Evolutionary conservation across 2,797 vertebrate genomes (phyloP), one percentile per base, ranked within the genome.

Genomic region (Garrulus glandarius): DNA sequence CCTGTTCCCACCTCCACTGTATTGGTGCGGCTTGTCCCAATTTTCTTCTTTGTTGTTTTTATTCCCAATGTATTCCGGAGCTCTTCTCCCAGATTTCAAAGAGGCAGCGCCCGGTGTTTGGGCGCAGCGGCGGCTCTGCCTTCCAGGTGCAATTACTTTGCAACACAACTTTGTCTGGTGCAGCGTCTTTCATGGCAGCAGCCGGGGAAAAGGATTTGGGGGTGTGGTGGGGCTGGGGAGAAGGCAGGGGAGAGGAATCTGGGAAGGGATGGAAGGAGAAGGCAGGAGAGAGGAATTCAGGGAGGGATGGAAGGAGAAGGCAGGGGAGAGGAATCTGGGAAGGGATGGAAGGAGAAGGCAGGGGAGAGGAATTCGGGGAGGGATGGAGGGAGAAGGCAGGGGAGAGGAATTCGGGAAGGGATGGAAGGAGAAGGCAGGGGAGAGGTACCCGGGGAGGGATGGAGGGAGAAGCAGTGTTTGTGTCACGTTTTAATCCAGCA

Each of bases 91-190:
- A 22, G 11, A 92, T 95, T 95, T 97, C 94, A 95, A 94, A 97
- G 95, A 84, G 56, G 83, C 87, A 53, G 93, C 9, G 4, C 76
- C 44, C 34, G 19, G 75, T 65, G 89, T 65, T 95, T 26, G 85
- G 95, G 89, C 26, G 7, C 81, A 13, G 94, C 13, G 2, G 55
- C 14, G 13, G 82, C 87, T 95, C 55, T 96, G 95, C 97, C 96
- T 97, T 92, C 80, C 87, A 71, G 97, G 78, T 95, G 61, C 95
- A 97, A 97, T 97, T 97, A 97, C 94, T 94, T 81, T 49, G 95
- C 96, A 94, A 95, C 93, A 94, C 95, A 96, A 84, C 95, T 96
- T 93, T 46, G 82, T 93, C 96, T 91, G 92, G 83, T 3, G 5
- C 67, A 0, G 63, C 1, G 52, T 6, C 92, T 95, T 87, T 78